A percentile compares a stretch with the other conserved stretches of the same genome.
Evolutionary conservation across 92 coral and sea anemone species (phyloP).

Genomic region (Epizoanthus stellaris): DNA sequence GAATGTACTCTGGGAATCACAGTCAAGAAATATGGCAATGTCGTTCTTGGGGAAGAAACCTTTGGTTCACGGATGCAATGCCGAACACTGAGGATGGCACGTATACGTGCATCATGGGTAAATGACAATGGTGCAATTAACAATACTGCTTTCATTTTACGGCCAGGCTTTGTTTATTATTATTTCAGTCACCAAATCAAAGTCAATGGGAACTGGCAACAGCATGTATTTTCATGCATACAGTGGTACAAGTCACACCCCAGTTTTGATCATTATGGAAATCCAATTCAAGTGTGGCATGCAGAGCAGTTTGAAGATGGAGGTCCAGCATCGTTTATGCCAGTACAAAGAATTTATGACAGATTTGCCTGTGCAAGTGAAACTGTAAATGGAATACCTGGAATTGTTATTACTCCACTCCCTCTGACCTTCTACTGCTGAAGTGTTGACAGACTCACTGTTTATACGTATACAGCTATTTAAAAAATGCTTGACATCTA

Average conservation of each 20-base stretch:
- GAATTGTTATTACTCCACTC: slow-evolving; percentile 29
- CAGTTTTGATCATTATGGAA: slow-evolving; percentile 13
- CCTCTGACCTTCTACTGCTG: not conserved
- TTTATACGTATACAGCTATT: no score
- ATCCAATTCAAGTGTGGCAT: slow-evolving; percentile 44
- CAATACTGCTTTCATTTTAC: slow-evolving; percentile 2
- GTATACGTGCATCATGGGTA: slow-evolving; percentile 60
- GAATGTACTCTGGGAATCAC: not conserved
- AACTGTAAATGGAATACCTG: not conserved
- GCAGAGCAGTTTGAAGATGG: slow-evolving; percentile 7
- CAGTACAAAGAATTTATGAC: slow-evolving; percentile 36
- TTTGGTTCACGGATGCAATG: slow-evolving; percentile 2
- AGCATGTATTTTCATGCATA: slow-evolving; percentile 48
- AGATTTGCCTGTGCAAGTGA: slow-evolving; percentile 23
- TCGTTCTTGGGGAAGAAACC: not conserved
- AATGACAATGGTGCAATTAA: slow-evolving; percentile 48
- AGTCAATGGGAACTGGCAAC: slow-evolving; percentile 17
- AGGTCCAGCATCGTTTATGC: slow-evolving; percentile 37
- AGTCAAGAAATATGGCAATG: slow-evolving; percentile 4
- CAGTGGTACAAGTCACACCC: slow-evolving; percentile 58
- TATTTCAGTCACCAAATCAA: slow-evolving; percentile 53
- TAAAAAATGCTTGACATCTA: no score
- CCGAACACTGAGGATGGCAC: slow-evolving; percentile 47
- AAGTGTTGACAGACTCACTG: no score
- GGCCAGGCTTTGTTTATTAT: slow-evolving; percentile 59